Conservation (phyloP, 2,888 invertebrate genomes). For the Drosophila imparisetae region DNA sequence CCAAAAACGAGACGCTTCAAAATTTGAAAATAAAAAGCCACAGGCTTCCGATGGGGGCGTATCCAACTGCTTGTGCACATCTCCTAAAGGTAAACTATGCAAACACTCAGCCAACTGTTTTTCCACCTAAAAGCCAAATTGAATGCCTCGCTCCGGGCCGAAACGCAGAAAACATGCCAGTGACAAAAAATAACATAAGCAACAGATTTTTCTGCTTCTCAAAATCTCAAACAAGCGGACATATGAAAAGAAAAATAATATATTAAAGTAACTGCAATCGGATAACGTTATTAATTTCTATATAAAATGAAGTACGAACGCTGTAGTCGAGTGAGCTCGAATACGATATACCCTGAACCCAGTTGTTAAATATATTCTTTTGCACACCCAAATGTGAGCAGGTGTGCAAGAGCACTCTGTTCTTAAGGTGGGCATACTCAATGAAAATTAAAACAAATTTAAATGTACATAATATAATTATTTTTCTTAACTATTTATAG, state of each 20-base stretch:
- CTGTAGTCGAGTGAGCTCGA: background rate
- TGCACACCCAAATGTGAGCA: background rate
- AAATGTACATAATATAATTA: background rate
- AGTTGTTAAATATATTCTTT: background rate
- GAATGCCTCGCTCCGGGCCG: slow-evolving; percentile 26
- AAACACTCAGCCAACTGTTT: slow-evolving; percentile 47
- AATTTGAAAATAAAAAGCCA: slow-evolving; percentile 54
- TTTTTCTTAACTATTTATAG: background rate
- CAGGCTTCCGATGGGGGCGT: slow-evolving; percentile 42
- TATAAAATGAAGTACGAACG: background rate
- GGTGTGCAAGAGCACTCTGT: background rate
- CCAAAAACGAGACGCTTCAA: slow-evolving; percentile 38
- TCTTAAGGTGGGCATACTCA: background rate
- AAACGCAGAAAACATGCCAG: slow-evolving; percentile 3
- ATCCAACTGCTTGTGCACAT: slow-evolving; percentile 32
- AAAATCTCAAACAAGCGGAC: background rate
- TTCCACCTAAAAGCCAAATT: slow-evolving; percentile 35
- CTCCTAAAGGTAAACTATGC: slow-evolving; percentile 54
- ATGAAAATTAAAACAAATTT: background rate
- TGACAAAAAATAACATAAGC: background rate
- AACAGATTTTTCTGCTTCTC: slow-evolving; percentile 14
- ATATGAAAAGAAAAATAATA: background rate
- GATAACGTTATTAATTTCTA: background rate
- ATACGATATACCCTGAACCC: background rate
- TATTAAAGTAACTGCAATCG: background rate